A percentile compares a stretch with the other conserved stretches of the same genome.
phyloP scores from a whole-genome alignment of 2,888 invertebrate species.

The Masnerella sp. region DNA sequence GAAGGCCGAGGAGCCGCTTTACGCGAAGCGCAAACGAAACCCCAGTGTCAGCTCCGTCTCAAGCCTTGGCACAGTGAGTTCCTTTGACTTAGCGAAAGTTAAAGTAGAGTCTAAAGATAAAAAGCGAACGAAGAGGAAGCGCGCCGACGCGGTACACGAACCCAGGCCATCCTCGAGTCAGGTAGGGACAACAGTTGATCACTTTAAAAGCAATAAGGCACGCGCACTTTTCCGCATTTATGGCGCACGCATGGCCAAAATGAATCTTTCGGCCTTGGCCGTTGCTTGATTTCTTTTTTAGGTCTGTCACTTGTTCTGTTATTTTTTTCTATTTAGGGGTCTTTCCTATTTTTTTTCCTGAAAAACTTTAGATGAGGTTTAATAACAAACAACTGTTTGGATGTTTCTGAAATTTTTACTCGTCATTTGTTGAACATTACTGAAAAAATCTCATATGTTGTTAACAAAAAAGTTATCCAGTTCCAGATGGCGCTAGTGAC shows the following conservation, averaged over 20 bases:
- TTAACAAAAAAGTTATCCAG: no score
- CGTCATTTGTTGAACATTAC: no score
- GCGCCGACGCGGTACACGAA: constrained; percentile 69
- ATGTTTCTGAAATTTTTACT: no score
- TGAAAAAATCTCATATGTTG: no score
- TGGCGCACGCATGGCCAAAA: constrained; percentile 28
- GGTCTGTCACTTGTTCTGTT: no score
- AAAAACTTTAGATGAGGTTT: no score
- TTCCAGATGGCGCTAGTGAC: no score
- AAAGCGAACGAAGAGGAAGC: constrained; percentile 67
- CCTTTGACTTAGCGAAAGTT: constrained; percentile 69
- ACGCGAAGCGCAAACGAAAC: constrained; percentile 70
- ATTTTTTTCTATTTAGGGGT: no score
- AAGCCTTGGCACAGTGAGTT: constrained; percentile 72
- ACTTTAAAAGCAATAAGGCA: constrained; percentile 20
- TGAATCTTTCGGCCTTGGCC: no score
- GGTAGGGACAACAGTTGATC: constrained; percentile 59
- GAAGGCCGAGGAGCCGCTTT: constrained; percentile 60
- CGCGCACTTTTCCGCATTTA: constrained; percentile 21
- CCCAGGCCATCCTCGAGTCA: constrained; percentile 72
- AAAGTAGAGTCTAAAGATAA: constrained; percentile 73
- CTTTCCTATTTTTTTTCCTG: no score
- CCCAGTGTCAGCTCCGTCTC: constrained; percentile 67
- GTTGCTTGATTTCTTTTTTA: no score
- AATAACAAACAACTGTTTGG: no score